These are phyloP conservation scores for Doryteuthis pealeii DNA, from an alignment of 1,140 invertebrate species.

Conservation along the genomic window DNA sequence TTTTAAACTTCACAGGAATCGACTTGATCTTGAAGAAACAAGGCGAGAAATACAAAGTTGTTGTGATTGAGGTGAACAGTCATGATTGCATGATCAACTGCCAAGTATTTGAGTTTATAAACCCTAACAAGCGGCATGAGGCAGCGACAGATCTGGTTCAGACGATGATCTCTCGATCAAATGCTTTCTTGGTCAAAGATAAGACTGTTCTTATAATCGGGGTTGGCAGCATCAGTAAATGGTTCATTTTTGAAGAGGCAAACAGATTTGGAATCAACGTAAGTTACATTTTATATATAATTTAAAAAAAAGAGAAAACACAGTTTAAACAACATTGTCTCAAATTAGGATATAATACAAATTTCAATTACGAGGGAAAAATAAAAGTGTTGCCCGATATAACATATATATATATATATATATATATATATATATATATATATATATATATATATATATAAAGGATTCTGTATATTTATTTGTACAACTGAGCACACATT, in stretches of 20 bases:
- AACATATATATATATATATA: no score
- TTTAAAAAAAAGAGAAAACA: not conserved
- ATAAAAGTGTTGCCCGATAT: no score
- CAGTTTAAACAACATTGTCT: not conserved
- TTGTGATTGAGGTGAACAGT: conserved; percentile 36
- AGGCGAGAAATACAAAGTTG: conserved; percentile 7
- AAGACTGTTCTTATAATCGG: conserved; percentile 29
- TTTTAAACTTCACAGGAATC: conserved; percentile 23
- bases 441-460: no score
- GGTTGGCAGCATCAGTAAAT: conserved; percentile 28
- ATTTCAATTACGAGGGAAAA: no score
- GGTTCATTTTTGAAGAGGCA: conserved; percentile 26
- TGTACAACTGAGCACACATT: no score
- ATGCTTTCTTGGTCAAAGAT: conserved; percentile 23
- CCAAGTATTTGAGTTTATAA: conserved; percentile 33
- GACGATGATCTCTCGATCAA: conserved; percentile 32
- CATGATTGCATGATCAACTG: conserved; percentile 41
- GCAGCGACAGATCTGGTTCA: conserved; percentile 20
- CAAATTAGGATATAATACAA: no score
- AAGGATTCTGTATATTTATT: no score
- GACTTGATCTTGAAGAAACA: conserved; percentile 18
- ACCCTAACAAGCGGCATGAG: conserved; percentile 20
- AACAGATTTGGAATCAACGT: conserved; percentile 35
- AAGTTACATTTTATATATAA: not conserved
- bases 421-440: no score